Evolutionary conservation across 2,113 vertebrate genomes (phyloP), one percentile per base, ranked within the genome.

Genomic region (Ctenodactylus gundi): DNA sequence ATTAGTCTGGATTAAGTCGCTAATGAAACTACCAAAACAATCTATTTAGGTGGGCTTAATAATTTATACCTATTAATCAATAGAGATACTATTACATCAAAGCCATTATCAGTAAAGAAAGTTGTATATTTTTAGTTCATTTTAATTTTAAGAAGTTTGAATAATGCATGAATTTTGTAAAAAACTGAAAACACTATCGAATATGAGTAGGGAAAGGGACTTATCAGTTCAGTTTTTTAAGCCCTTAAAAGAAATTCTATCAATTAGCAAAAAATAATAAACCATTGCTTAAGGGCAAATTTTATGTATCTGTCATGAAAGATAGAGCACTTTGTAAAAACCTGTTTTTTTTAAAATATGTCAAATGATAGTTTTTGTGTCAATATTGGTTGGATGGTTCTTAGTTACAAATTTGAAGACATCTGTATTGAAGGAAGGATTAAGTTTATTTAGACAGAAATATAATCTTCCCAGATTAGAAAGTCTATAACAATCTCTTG

Each of bases 361-460:
- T 82, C 49, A 57, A 87, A 82, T 94, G 85, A 92, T 51, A 86
- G 17, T 6, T 55, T 88, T 93, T 68, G 17, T 90, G 34, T 78
- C n/a, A 83, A 1, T 80, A 92, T 70, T 96, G 84, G 91, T 53
- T 76, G 84, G 14, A 93, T 90, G 78, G 49, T 80, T 88, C 36
- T 94, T 93, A 64, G 14, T 91, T 81, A 23, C 70, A 53, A 83
- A 84, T 29, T 94, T 88, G 53, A 96, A 97, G 94, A 75, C 39
- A 89, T 76, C 41, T 94, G 46, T 21, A 36, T 41, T 44, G 39
- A 96, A 55, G 65, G 53, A 89, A 41, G 94, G 93, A 81, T 86
- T 89, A 68, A 75, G 83, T 89, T 81, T 27, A 67, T 89, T 85
- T n/a, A 90, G 34, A 55, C 7, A 68, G 51, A 93, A 73, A 13